Conservation (phyloP, 2,113 vertebrate species). For the Psephotus haematonotus region DNA sequence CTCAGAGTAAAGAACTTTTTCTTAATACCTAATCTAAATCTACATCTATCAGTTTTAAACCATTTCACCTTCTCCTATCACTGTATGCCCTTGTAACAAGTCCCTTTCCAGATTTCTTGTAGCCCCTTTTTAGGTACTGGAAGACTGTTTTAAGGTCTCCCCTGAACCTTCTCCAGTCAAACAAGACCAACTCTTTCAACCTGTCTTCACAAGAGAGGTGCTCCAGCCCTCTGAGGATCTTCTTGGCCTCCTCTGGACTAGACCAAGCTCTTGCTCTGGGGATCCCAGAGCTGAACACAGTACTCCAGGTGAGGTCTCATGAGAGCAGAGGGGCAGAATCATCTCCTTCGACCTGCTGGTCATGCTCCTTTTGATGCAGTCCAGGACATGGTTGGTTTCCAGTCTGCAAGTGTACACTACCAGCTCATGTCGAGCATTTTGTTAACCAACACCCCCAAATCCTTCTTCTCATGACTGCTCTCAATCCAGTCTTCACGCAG, state of each 20-base stretch:
- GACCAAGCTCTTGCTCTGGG: neutral
- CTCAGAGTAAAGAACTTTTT: neutral
- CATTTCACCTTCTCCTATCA: neutral
- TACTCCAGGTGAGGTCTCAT: neutral
- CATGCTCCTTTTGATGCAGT: neutral
- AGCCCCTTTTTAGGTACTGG: neutral
- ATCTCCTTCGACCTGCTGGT: neutral
- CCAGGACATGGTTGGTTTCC: neutral
- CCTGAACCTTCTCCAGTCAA: neutral
- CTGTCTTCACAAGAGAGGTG: neutral
- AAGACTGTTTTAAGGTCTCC: neutral
- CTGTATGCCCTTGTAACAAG: neutral
- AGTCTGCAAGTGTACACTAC: neutral
- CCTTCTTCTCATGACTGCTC: neutral
- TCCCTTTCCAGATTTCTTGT: neutral
- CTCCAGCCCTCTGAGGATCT: neutral
- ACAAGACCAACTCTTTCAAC: neutral
- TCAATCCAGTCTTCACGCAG: neutral
- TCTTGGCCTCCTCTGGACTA: neutral
- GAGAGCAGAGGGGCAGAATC: neutral
- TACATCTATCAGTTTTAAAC: neutral
- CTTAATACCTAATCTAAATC: neutral
- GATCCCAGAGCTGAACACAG: neutral
- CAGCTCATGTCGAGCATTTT: neutral
- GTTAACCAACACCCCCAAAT: neutral